Base-by-base conservation (phyloP, 2,113 vertebrate species). In the Hypomesus transpacificus region DNA sequence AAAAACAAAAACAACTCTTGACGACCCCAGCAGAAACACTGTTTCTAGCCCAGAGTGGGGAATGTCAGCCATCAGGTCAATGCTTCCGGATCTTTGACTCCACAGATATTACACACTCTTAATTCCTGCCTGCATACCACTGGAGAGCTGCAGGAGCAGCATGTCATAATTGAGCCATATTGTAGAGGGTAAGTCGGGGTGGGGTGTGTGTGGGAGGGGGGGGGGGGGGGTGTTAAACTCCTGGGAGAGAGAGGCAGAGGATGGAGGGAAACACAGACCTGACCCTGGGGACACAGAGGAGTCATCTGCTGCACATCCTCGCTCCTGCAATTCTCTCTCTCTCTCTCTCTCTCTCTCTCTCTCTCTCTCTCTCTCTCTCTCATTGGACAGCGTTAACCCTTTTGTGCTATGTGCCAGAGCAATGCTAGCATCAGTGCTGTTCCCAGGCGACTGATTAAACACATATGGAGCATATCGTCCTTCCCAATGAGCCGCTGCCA, bases 161-260 rank as follows among this genome's bases (percentile, higher is more conserved):
- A 77, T 81, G 65, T 74, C 72, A 71, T 89, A 80, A 86, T 87
- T 86, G 81, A 83, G 81, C 69, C 76, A 79, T 85, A 82, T 87
- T 89, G 83, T 81, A 80, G 80, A 76, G 82, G 74, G 75, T 34
- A 6, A 77, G 66, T 65, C 60, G 75, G 83, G 83, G 80, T 84
- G 21, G 64, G 26, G 21, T 34, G 68, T 59, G 57, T 26, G 61
- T 24, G 5, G 18, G 81, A 82, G 80, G 81, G 18, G 56, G 69
- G 53, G 62, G 73, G 71, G 70, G 62, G 67, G 71, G 64, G 82
- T 79, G 88, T 85, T 74, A 85, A 74, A 65, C 28, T 21, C 63
- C 24, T 31, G 53, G 16, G 81, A 83, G 82, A 85, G n/a, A 61
- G 22, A 13, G 51, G 68, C 59, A 57, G 53, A 69, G 53, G 58